A percentile compares a stretch with the other conserved stretches of the same genome.
Evolutionary conservation across 2,113 vertebrate genomes (phyloP).

Genomic region (Sturnira hondurensis): DNA sequence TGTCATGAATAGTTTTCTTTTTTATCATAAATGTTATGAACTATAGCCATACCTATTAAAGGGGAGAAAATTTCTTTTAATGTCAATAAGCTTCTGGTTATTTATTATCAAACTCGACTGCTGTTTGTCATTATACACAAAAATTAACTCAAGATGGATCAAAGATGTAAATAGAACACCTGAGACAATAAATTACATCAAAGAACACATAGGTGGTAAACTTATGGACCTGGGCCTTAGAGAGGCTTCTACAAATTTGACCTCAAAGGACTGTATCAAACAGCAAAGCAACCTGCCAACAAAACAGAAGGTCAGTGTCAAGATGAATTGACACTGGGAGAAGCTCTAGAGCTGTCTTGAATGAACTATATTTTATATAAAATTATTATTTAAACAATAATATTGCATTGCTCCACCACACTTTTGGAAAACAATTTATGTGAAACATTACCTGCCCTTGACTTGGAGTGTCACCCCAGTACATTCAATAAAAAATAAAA

Average conservation of each 20-base stretch:
- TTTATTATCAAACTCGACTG: not conserved
- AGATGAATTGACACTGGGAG: slow-evolving; percentile 17
- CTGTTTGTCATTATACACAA: too few relatives aligned
- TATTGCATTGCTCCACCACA: not conserved
- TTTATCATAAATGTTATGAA: not conserved
- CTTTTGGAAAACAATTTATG: not conserved
- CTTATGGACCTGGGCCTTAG: too few relatives aligned
- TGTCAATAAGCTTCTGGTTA: not conserved
- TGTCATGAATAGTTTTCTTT: not conserved
- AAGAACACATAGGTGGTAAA: too few relatives aligned
- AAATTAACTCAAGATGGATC: too few relatives aligned
- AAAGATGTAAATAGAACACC: too few relatives aligned
- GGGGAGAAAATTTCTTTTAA: not conserved
- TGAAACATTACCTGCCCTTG: not conserved
- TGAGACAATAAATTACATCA: too few relatives aligned
- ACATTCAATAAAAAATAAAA: too few relatives aligned
- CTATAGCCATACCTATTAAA: not conserved
- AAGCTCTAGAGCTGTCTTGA: slow-evolving; percentile 37
- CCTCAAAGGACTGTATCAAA: too few relatives aligned
- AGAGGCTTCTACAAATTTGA: too few relatives aligned
- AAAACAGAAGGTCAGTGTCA: slow-evolving; percentile 27
- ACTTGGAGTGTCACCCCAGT: too few relatives aligned
- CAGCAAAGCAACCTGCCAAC: too few relatives aligned
- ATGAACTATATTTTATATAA: slow-evolving; percentile 21
- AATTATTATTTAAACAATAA: slow-evolving; percentile 30